Evolutionary conservation across 2,888 invertebrate genomes (phyloP), one percentile per base, ranked within the genome.

Genomic region (Caenorhabditis sulstoni): DNA sequence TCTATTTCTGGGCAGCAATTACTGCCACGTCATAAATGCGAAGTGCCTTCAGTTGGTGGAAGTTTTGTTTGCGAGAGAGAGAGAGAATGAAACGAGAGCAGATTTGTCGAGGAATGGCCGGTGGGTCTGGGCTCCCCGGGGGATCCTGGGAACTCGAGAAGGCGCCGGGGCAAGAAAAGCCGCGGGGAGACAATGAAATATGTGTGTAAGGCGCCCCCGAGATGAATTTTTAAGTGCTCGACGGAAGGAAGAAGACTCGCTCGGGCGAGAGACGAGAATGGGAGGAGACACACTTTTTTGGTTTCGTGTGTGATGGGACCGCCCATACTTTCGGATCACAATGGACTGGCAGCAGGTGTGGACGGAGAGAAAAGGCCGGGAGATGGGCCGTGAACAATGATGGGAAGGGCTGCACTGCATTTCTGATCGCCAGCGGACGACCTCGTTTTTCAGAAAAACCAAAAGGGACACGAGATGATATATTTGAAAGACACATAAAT

Each of bases 81-180:
- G 22, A n/a, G 4, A n/a, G 14, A 41, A 11, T 37, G 37, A 18
- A 29, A 14, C 37, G 18, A 20, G 18, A 20, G 22, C 61, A 53
- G 70, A 71, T 71, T 71, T 71, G 64, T 64, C 62, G 57, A 62
- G 47, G 62, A 71, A 71, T 71, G 53, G 71, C 62, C 62, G 71
- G 71, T 71, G 71, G 49, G 20, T 22, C 1, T n/a, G 29, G 14
- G 59, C 62, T 57, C 64, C 71, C 71, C 62, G 45, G 64, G 71
- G 71, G 64, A 62, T 62, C 71, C 35, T 64, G 62, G 64, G 62
- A 64, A 64, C 37, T 49, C n/a, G n/a, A n/a, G n/a, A 29, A 22
- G 45, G 16, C 41, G 41, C 55, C 44, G 29, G 44, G 4, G 29
- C 58, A 44, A 58, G 20, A 44, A 57, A 22, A 14, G 37, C 8